Evolutionary conservation across 1,140 invertebrate genomes (phyloP), one percentile per base, ranked within the genome.

Genomic region (Agrypnia vestita): DNA sequence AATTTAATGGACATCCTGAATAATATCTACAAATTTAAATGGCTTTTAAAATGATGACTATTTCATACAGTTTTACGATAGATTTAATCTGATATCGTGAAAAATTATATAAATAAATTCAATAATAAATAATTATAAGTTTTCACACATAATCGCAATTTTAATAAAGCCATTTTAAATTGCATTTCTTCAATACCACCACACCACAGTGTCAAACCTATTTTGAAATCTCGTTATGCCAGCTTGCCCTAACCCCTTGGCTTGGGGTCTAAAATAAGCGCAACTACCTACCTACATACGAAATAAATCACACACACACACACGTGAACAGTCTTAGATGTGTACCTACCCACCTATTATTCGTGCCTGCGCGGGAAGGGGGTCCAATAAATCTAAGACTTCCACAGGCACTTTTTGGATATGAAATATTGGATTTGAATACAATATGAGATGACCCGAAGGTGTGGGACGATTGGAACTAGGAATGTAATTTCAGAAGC

Each of bases 351-450:
- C 25, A 6, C 25, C 59, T 12, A 19, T 25, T 61, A 61, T 61
- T 19, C 21, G 43, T 49, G 67, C 46, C n/a, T 43, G 51, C 21
- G 25, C 19, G 13, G 78, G 72, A 67, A 80, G 64, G 43, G 74
- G 62, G 76, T 80, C 53, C 82, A 83, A 83, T 83, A 83, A 81
- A 81, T 83, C 79, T 81, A 79, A 76, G 73, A 78, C 69, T 83
- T 81, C 77, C 61, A 75, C 76, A 51, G 78, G 75, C 74, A 78
- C 61, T 77, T 79, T 83, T 81, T 73, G 51, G 77, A 80, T 79
- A 83, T 83, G 79, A 79, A 83, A 83, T 83, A 83, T 81, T 83
- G 82, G 82, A 83, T 83, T 83, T 79, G 82, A 83, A 81, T 83
- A 81, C 79, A 81, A 83, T 83, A 83, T 83, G 82, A 83, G 79